Evolutionary conservation across 1,140 invertebrate genomes (phyloP), one percentile per base, ranked within the genome.

Genomic region (Drosophila nannoptera): DNA sequence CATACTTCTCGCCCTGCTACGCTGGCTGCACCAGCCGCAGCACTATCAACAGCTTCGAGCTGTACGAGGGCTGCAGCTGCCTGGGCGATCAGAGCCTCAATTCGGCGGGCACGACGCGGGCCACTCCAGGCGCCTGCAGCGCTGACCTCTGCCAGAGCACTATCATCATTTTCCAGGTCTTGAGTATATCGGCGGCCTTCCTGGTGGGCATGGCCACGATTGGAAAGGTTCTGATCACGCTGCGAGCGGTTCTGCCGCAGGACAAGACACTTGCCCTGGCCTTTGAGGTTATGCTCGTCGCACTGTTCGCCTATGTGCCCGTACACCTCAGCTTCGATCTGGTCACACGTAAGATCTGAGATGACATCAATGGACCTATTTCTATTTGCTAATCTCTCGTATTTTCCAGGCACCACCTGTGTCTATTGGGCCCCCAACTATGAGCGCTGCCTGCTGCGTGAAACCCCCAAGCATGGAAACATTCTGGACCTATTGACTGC

Each of bases 1-100:
- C 92, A 0, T 94, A 92, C 87, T 94, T 93, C 75, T 94, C 92
- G 7, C 92, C 94, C 7, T 95, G 94, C 84, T 92, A 93, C 69
- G 94, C 94, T 33, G 94, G 94, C 11, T 95, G 94, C 78, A 86
- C 81, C 4, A 50, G 62, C 0, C 67, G 88, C 7, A 74, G 89
- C 8, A 65, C 87, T 7, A 84, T 90, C 22, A 89, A 90, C 59
- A 88, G 86, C 43, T 75, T 90, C 43, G 72, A 90, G 89, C 71
- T 90, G 4, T 94, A 91, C 76, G 87, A 82, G 43, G 90, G 89
- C 31, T 93, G 93, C 77, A 86, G 69, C n/a, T 93, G 92, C 77
- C 87, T 90, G 7, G 49, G 78, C 8, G 76, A 89, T 16, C 77
- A 84, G 53, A 60, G 60, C 1, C 16, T 66, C 12, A 65, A 86